Conservation (phyloP, 2,113 vertebrate species). For the Caranx melampygus region DNA sequence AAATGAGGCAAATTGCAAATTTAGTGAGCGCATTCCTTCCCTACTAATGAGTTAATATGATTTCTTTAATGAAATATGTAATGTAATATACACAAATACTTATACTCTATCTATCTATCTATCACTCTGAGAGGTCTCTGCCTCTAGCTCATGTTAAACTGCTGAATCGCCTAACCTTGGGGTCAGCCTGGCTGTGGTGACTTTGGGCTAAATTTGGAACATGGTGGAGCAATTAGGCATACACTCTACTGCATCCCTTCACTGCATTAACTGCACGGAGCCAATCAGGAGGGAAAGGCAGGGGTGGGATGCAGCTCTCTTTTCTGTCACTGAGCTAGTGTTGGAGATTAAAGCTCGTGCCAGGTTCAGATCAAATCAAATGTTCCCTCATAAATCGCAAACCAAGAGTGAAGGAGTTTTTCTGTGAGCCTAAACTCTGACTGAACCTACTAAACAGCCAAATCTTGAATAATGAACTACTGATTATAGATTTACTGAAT, state of each 20-base stretch:
- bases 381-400: not conserved
- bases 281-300: not conserved
- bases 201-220: slow-evolving; percentile 76
- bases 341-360: not conserved
- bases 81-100: slow-evolving; percentile 2
- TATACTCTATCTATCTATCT: slow-evolving; percentile 33
- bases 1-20: slow-evolving; percentile 18
- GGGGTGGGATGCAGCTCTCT: slow-evolving; percentile 17
- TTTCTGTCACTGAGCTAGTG: slow-evolving; percentile 28
- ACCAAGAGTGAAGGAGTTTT: not conserved
- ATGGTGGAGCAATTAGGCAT: slow-evolving; percentile 64
- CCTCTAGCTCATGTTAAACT: slow-evolving; percentile 51
- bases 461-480: not conserved
- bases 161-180: slow-evolving; percentile 63
- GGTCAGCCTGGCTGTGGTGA: slow-evolving; percentile 70
- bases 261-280: slow-evolving; percentile 36
- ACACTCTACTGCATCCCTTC: slow-evolving; percentile 46
- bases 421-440: not conserved
- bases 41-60: not conserved
- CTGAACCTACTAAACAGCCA: not conserved
- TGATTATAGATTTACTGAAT: not conserved
- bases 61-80: slow-evolving; percentile 36
- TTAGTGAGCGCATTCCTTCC: not conserved
- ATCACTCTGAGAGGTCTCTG: slow-evolving; percentile 3
- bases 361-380: not conserved